phyloP scores from a whole-genome alignment of 2,113 vertebrate genomes.

The Abramis brama region DNA sequence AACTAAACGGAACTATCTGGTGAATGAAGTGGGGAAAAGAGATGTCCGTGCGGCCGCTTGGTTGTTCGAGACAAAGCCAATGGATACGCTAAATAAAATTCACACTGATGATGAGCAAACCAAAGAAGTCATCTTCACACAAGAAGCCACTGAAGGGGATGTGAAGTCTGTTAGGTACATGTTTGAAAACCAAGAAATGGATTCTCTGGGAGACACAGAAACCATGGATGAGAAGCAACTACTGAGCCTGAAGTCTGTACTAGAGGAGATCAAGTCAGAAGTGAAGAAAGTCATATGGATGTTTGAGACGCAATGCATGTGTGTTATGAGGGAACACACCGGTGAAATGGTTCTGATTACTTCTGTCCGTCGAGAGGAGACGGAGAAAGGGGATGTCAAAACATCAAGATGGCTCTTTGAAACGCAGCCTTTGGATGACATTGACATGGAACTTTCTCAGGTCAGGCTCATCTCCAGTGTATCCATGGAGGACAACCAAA shows the following conservation, averaged over 20 bases:
- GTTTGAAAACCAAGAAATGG: constrained; percentile 83
- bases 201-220: constrained; percentile 80
- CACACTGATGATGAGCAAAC: constrained; percentile 72
- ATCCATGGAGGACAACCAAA: constrained; percentile 82
- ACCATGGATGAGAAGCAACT: constrained; percentile 82
- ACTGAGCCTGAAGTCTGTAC: constrained; percentile 80
- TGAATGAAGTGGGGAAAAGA: constrained; percentile 79
- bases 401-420: constrained; percentile 85
- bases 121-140: constrained; percentile 72
- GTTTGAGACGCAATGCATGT: constrained; percentile 85
- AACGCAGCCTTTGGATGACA: constrained; percentile 81
- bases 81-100: constrained; percentile 83
- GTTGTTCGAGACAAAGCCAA: constrained; percentile 85
- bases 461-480: constrained; percentile 81
- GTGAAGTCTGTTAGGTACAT: constrained; percentile 82
- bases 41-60: constrained; percentile 76
- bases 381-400: constrained; percentile 80
- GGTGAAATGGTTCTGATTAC: constrained; percentile 84
- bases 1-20: constrained; percentile 71
- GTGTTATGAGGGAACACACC: constrained; percentile 82
- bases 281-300: constrained; percentile 82
- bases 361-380: constrained; percentile 83
- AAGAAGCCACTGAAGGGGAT: constrained; percentile 74
- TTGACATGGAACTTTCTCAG: constrained; percentile 74
- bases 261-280: constrained; percentile 83